Evolutionary conservation across 2,888 invertebrate species (phyloP).

Genomic region (Belgica antarctica): DNA sequence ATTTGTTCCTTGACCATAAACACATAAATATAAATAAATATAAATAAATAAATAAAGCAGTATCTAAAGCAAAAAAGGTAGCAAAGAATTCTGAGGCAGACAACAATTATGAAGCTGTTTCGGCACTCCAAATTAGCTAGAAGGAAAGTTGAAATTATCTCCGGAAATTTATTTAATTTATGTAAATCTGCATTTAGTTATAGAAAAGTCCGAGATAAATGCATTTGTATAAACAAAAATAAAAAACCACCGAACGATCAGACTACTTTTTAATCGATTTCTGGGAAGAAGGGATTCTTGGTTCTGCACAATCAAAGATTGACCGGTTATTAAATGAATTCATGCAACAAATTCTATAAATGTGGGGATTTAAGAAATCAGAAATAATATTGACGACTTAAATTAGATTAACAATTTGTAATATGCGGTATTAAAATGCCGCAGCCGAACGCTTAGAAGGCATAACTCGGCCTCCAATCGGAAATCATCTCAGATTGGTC

Average conservation of each 20-base stretch:
- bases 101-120: conserved; percentile 25
- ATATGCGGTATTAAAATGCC: too few relatives aligned
- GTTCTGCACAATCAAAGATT: conserved; percentile 33
- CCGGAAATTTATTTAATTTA: background rate
- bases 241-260: too few relatives aligned
- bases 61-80: background rate
- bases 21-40: too few relatives aligned
- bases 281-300: conserved; percentile 18
- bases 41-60: conserved; percentile 19
- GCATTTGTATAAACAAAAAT: too few relatives aligned
- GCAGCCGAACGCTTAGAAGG: too few relatives aligned
- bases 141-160: background rate
- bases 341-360: background rate
- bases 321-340: conserved; percentile 24
- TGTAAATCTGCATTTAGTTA: conserved; percentile 5
- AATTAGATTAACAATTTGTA: too few relatives aligned
- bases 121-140: background rate
- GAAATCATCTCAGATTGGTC: too few relatives aligned
- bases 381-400: background rate
- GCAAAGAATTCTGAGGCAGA: conserved; percentile 5
- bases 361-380: background rate
- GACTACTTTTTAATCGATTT: conserved; percentile 42
- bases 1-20: too few relatives aligned
- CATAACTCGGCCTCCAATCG: too few relatives aligned
- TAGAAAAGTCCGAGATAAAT: background rate